A percentile compares a stretch with the other conserved stretches of the same genome.
Conservation (phyloP, 2,113 vertebrate genomes). For the Eupsittula cactorum region DNA sequence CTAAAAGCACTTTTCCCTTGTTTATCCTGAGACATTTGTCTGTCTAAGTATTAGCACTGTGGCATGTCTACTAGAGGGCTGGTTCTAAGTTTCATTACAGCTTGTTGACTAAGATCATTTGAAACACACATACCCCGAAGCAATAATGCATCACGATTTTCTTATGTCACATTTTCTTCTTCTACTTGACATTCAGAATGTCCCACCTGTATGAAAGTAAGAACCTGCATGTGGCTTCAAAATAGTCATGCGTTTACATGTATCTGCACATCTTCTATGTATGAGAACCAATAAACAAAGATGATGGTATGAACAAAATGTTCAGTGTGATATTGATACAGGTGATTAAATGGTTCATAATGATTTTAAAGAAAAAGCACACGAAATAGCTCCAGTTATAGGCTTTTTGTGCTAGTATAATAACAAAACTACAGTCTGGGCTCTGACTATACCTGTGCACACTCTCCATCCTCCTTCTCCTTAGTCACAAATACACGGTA, state of each 20-base stretch:
- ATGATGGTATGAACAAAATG: neutral
- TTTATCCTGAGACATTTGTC: neutral
- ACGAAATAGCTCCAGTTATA: neutral
- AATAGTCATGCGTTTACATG: neutral
- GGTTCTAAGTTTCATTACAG: neutral
- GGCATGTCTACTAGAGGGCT: neutral
- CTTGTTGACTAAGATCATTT: neutral
- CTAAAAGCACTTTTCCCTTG: neutral
- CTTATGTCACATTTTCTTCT: neutral
- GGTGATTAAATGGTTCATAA: neutral
- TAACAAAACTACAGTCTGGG: neutral
- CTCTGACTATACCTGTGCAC: neutral
- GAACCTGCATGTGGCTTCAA: neutral
- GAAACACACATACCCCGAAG: neutral
- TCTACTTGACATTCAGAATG: neutral
- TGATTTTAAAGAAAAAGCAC: neutral
- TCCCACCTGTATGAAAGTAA: neutral
- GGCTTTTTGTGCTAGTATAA: neutral
- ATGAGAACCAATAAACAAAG: neutral
- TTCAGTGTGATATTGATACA: neutral
- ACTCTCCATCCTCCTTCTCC: neutral
- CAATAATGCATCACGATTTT: neutral
- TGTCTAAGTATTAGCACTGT: neutral
- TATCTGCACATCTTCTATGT: neutral
- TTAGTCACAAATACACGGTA: neutral